A percentile compares a stretch with the other conserved stretches of the same genome.
Conservation (phyloP, 2,797 vertebrate species). For the Salarias fasciatus region DNA sequence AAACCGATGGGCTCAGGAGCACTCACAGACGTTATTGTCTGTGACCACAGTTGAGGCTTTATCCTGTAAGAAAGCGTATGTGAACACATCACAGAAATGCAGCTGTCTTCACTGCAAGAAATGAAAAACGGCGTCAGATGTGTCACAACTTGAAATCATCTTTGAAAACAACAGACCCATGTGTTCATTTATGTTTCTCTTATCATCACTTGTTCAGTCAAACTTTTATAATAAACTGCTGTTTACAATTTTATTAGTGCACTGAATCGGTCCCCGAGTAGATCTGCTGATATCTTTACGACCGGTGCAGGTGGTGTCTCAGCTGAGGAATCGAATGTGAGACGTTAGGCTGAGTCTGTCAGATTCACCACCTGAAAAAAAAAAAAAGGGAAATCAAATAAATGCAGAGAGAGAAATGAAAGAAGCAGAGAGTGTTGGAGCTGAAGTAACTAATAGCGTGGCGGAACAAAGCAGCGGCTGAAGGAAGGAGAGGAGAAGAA, state of each 20-base stretch:
- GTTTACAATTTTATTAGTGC: background rate
- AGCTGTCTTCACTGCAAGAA: no score
- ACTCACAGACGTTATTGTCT: no score
- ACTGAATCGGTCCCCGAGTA: background rate
- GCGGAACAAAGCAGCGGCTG: conserved; percentile 5
- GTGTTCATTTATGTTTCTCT: background rate
- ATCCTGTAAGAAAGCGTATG: no score
- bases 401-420: background rate
- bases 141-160: background rate
- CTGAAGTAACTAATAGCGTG: conserved; percentile 7
- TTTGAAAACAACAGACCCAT: no score
- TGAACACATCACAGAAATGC: no score
- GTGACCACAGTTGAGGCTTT: no score
- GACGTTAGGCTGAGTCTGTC: background rate
- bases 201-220: background rate
- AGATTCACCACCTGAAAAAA: background rate
- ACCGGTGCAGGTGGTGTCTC: background rate
- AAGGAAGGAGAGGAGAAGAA: conserved; percentile 26
- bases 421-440: conserved; percentile 14
- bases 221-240: background rate
- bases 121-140: no score
- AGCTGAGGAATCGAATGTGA: background rate
- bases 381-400: no score
- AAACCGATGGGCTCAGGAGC: no score
- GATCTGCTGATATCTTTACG: background rate